Base-by-base conservation (phyloP, 2,113 vertebrate species). In the Pseudolaguvia tuberculata region DNA sequence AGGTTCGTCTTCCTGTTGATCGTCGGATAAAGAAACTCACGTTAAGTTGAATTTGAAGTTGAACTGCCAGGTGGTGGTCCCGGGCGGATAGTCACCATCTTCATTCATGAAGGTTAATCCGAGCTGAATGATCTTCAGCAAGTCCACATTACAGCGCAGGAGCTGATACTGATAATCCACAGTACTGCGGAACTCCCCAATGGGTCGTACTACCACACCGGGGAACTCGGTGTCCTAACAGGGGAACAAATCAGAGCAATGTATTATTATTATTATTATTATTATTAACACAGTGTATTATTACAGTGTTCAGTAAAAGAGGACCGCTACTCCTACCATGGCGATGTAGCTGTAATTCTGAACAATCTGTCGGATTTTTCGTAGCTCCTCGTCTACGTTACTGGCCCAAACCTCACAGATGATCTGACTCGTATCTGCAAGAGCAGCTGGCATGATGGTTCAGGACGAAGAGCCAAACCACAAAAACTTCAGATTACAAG, bases 11-110 rank as follows among this genome's bases (percentile, higher is more conserved):
- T 42, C 39, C 50, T 39, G 21, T 18, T 21, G 29, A 68, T 29
- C 13, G 3, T 18, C 5, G n/a, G 25, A 50, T 1, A 39, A n/a
- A 20, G 21, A 31, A 2, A 88, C 95, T 78, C 86, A 99, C 97
- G 96, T 98, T 1, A 99, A 92, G 83, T 99, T 99, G 84, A 99
- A 99, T 79, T 98, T 99, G 86, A 99, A 99, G 90, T 99, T 99
- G 80, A 99, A 99, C 86, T 98, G 97, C 97, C 97, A 99, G 1
- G 97, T 98, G 20, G 95, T 97, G 55, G 94, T 96, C 72, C 95
- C 96, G 0, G 90, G 90, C 14, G 97, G 97, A 81, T 98, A 96
- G 62, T 96, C 93, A 13, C 96, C 96, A 14, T 96, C 96, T 81
- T 99, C 94, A 5, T 99, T 99, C 80, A 96, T 98, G 88, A 99